Conservation (phyloP, 2,113 vertebrate species). For the Martes martes region DNA sequence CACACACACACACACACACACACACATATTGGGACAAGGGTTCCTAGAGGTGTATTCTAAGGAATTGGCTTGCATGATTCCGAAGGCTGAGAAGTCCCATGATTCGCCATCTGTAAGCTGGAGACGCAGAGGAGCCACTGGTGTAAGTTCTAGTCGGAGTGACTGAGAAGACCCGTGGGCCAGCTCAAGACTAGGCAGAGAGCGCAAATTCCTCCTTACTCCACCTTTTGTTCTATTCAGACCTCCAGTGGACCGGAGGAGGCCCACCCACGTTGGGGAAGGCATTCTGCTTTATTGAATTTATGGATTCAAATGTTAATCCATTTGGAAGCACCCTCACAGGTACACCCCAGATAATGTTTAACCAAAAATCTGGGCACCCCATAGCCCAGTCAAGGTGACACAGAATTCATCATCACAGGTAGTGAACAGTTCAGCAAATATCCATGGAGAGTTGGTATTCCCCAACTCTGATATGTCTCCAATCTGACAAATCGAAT, state of each 20-base stretch:
- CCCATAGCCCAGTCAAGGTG: neutral
- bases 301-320: neutral
- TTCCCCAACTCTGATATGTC: neutral
- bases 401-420: neutral
- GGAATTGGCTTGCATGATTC: neutral
- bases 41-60: neutral
- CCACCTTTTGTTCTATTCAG: neutral
- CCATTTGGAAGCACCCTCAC: neutral
- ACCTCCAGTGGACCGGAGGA: neutral
- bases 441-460: neutral
- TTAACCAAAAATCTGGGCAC: neutral
- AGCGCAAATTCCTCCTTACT: neutral
- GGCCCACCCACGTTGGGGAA: neutral
- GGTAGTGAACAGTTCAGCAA: slow-evolving; percentile 15
- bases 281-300: neutral
- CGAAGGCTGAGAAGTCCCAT: neutral
- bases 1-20: neutral
- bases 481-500: slow-evolving; percentile 17
- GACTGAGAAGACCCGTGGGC: neutral
- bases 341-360: neutral
- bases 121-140: neutral
- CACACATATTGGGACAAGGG: neutral
- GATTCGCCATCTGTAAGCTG: neutral
- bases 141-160: neutral
- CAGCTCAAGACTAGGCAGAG: neutral